phyloP scores from a whole-genome alignment of 2,113 vertebrate genomes.

The Corapipo altera region DNA sequence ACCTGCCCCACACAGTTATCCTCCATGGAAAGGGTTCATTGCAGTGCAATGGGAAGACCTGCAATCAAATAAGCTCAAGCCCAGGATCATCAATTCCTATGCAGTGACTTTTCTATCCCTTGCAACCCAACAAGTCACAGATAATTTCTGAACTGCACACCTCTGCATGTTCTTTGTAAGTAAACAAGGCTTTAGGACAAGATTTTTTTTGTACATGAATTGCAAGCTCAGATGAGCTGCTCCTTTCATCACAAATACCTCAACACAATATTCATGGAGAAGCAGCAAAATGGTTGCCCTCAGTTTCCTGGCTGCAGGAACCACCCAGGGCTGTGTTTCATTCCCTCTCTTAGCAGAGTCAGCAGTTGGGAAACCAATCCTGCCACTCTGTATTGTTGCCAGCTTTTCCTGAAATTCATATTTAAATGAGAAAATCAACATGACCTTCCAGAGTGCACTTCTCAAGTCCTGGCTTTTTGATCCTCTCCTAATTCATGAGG shows the following conservation, averaged over 20 bases:
- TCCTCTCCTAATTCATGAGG: not conserved
- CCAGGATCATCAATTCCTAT: not conserved
- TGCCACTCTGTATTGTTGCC: not conserved
- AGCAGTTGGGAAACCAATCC: not conserved
- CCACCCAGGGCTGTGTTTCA: accelerated
- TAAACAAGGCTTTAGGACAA: not conserved
- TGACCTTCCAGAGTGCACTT: not conserved
- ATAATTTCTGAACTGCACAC: not conserved
- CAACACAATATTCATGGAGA: accelerated
- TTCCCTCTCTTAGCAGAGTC: not conserved
- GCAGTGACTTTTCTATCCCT: not conserved
- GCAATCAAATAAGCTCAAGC: not conserved
- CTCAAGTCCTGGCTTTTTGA: not conserved
- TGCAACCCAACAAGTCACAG: not conserved
- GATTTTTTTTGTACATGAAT: not conserved
- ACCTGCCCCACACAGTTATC: not conserved
- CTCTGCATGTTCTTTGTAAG: accelerated
- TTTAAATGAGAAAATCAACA: not conserved
- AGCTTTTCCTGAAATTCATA: not conserved
- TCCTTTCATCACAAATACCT: not conserved
- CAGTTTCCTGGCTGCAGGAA: not conserved
- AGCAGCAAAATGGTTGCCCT: not conserved
- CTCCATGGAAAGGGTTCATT: not conserved
- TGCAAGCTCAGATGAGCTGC: not conserved
- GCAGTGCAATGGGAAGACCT: not conserved